Conservation (phyloP, 2,113 vertebrate genomes). For the Hippolais icterina region DNA sequence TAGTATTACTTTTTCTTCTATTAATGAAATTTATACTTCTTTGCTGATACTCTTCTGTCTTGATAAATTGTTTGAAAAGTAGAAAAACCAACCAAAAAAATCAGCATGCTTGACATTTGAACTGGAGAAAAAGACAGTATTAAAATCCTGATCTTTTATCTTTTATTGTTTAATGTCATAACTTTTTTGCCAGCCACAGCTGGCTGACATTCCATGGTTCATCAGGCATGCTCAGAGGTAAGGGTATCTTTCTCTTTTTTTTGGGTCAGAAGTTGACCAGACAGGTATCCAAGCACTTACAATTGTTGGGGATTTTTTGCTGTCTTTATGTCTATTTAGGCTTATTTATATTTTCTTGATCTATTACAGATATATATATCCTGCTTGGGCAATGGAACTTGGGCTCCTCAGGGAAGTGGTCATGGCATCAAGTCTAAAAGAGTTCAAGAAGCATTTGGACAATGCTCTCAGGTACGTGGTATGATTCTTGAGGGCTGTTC, state of each 20-base stretch:
- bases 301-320: neutral
- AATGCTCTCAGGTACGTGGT: neutral
- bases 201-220: neutral
- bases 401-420: neutral
- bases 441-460: too few species aligned
- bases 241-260: neutral
- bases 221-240: neutral
- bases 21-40: neutral
- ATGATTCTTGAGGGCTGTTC: neutral
- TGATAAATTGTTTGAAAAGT: neutral
- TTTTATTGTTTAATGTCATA: neutral
- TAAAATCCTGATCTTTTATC: neutral
- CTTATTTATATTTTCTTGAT: neutral
- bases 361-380: neutral
- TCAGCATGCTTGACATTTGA: accelerated
- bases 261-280: neutral
- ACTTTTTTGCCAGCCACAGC: neutral
- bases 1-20: neutral
- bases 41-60: neutral
- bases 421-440: accelerated
- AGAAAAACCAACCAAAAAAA: neutral
- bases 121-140: neutral
- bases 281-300: neutral
- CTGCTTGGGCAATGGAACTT: neutral
- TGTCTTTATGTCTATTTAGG: neutral